phyloP scores from a whole-genome alignment of 23 tunicate species.

The Styela clava region DNA sequence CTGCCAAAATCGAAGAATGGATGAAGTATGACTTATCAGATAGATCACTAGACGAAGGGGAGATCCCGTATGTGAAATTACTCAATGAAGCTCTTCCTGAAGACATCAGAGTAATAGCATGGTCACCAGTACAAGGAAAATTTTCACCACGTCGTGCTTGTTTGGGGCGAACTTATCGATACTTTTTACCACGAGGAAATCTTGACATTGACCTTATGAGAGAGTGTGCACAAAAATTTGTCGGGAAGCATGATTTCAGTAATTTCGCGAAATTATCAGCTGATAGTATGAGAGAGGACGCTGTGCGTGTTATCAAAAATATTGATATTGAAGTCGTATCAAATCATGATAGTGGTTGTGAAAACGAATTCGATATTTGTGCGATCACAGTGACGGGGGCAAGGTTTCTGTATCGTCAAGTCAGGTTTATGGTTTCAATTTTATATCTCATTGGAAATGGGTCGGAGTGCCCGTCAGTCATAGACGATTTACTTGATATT shows the following conservation, averaged over 20 bases:
- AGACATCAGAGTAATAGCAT: constrained; percentile 68
- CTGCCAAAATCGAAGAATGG: background rate
- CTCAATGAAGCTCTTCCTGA: constrained; percentile 68
- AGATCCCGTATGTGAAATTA: constrained; percentile 47
- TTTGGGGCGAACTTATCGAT: constrained; percentile 52
- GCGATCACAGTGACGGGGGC: constrained; percentile 34
- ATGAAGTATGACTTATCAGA: constrained; percentile 17
- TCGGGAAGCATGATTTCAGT: constrained; percentile 65
- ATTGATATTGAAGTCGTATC: constrained; percentile 3
- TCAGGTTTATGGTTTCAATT: constrained; percentile 26
- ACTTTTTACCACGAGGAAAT: constrained; percentile 45
- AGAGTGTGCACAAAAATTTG: constrained; percentile 56
- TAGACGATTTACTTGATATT: constrained; percentile 46
- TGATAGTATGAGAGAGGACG: background rate
- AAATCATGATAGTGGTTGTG: background rate
- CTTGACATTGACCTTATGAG: constrained; percentile 54
- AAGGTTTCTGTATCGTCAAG: constrained; percentile 52
- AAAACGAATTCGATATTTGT: constrained; percentile 33
- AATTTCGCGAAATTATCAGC: constrained; percentile 65
- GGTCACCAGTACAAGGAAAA: constrained; percentile 56
- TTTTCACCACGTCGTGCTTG: constrained; percentile 52
- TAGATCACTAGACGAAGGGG: constrained; percentile 38
- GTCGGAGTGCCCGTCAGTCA: background rate
- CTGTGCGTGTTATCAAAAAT: background rate
- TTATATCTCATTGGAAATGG: constrained; percentile 33